Evolutionary conservation across 2,797 vertebrate genomes (phyloP).

Genomic region (Lutjanus argentimaculatus): DNA sequence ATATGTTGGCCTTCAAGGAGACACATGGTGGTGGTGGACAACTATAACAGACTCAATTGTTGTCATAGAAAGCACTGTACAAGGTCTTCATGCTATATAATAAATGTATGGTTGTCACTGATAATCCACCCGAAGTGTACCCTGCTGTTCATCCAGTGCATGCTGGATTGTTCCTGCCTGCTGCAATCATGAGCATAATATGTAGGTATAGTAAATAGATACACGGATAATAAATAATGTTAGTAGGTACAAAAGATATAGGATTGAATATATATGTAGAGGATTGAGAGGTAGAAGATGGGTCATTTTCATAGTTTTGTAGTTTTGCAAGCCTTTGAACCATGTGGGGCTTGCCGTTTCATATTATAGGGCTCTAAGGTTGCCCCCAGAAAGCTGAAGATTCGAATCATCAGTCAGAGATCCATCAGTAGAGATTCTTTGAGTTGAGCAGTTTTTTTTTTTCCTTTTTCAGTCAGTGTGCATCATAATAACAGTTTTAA

Average conservation of each 20-base stretch:
- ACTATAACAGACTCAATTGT: background rate
- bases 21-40: background rate
- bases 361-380: background rate
- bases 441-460: too few relatives aligned
- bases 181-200: background rate
- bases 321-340: background rate
- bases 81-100: background rate
- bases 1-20: background rate
- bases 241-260: background rate
- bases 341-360: conserved; percentile 3
- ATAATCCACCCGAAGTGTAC: background rate
- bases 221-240: background rate
- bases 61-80: background rate
- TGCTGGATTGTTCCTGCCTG: background rate
- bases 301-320: conserved; percentile 2
- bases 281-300: background rate
- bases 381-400: too few relatives aligned
- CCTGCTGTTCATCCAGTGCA: conserved; percentile 2
- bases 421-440: too few relatives aligned
- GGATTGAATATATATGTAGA: background rate
- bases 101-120: background rate
- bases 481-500: too few relatives aligned
- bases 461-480: too few relatives aligned
- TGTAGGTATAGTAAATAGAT: background rate
- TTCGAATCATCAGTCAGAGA: too few relatives aligned